Evolutionary conservation across 1,140 invertebrate genomes (phyloP).

Genomic region (Caenorhabditis latens): DNA sequence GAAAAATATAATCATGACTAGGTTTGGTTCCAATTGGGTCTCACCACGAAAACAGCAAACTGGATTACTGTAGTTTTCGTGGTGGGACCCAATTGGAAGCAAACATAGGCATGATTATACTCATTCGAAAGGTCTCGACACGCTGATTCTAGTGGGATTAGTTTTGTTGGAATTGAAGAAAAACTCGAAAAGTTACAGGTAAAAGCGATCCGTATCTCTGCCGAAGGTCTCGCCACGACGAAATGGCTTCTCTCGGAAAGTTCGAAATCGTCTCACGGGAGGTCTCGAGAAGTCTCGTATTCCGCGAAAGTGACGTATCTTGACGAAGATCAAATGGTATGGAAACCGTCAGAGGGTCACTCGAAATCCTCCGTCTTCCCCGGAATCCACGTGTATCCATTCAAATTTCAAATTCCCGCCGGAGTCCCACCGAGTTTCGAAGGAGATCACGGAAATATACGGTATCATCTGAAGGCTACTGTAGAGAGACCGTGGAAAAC

Average conservation of each 20-base stretch:
- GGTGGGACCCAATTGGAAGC: neutral
- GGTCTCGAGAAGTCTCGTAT: slow-evolving; percentile 37
- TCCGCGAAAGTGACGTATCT: slow-evolving; percentile 40
- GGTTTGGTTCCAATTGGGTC: no score
- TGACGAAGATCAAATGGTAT: slow-evolving; percentile 46
- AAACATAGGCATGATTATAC: neutral
- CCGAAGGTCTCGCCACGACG: slow-evolving; percentile 15
- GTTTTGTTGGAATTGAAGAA: no score
- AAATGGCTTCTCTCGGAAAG: slow-evolving; percentile 30
- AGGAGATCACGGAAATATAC: slow-evolving; percentile 33
- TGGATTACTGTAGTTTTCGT: neutral
- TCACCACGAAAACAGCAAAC: neutral
- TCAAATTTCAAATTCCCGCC: slow-evolving; percentile 43
- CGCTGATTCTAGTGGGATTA: no score
- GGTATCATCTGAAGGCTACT: slow-evolving; percentile 36
- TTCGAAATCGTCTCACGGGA: slow-evolving; percentile 10
- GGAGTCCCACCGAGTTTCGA: slow-evolving; percentile 15
- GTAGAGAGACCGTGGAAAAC: slow-evolving; percentile 53
- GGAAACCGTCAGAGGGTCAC: slow-evolving; percentile 40
- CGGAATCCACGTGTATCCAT: slow-evolving; percentile 47
- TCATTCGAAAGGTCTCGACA: no score
- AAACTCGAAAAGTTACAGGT: neutral
- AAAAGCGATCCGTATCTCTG: slow-evolving; percentile 41
- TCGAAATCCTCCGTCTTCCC: slow-evolving; percentile 40
- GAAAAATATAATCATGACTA: neutral